Conservation (phyloP, 2,113 vertebrate species). For the Phyllostomus discolor region DNA sequence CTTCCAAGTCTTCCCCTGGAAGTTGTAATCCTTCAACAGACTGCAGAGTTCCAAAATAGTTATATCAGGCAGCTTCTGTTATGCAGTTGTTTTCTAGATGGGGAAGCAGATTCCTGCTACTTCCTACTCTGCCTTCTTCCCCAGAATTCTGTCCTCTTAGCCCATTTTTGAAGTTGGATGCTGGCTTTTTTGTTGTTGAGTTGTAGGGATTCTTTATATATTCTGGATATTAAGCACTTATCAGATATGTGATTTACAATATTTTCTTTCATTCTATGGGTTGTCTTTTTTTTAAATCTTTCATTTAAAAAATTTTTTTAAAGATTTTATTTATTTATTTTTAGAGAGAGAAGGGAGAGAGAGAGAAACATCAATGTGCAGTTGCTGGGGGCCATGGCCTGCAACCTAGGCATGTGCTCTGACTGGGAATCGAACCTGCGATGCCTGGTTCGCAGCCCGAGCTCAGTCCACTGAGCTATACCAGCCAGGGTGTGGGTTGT, state of each 20-base stretch:
- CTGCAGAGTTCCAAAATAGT: not conserved
- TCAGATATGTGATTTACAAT: not conserved
- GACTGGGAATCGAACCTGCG: no score
- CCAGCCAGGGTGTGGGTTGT: no score
- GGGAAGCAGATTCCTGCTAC: not conserved
- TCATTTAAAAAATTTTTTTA: no score
- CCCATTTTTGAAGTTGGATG: not conserved
- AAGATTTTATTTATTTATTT: no score
- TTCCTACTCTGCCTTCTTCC: not conserved
- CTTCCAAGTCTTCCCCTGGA: not conserved
- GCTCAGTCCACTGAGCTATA: no score
- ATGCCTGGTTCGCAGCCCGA: no score
- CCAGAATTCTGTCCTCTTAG: not conserved
- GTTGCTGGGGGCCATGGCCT: no score
- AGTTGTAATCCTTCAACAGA: not conserved
- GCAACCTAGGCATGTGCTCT: no score
- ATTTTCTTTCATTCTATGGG: not conserved
- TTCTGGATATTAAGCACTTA: not conserved
- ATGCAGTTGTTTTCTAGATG: not conserved
- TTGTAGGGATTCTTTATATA: not conserved
- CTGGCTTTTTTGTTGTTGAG: not conserved
- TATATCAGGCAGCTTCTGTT: not conserved
- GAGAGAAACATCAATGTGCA: no score
- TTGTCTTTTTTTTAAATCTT: no score
- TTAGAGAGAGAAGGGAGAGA: no score